These are phyloP conservation scores for Antechinus flavipes DNA, from an alignment of 2,113 vertebrate genomes.

Conservation along the genomic window DNA sequence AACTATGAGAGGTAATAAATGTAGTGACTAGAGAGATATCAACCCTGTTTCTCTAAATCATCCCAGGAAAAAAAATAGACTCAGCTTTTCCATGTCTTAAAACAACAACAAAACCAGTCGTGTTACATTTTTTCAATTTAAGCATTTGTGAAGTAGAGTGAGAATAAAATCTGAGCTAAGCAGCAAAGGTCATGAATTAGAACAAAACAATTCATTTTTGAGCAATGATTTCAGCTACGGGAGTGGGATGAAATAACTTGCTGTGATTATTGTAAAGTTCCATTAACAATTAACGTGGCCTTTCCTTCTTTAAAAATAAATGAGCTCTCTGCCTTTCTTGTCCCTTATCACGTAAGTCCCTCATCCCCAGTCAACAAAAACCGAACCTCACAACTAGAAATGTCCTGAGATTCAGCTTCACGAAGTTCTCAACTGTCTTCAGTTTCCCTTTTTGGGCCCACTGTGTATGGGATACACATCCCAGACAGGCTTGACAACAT, in stretches of 20 bases:
- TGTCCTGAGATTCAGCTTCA: slow-evolving; percentile 67
- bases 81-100: slow-evolving; percentile 57
- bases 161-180: slow-evolving; percentile 51
- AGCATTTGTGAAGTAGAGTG: slow-evolving; percentile 49
- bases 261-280: slow-evolving; percentile 47
- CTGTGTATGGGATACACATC: slow-evolving; percentile 84
- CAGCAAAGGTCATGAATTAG: slow-evolving; percentile 49
- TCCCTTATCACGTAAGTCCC: background rate
- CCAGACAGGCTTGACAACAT: slow-evolving; percentile 93
- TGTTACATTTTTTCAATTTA: background rate
- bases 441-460: slow-evolving; percentile 92
- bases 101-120: background rate
- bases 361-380: background rate
- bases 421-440: slow-evolving; percentile 78
- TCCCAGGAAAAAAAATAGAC: slow-evolving; percentile 56
- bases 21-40: slow-evolving; percentile 42
- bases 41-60: slow-evolving; percentile 66
- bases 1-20: slow-evolving; percentile 66
- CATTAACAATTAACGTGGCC: slow-evolving; percentile 54
- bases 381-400: slow-evolving; percentile 54
- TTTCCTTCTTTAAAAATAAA: slow-evolving; percentile 52
- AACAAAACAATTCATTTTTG: slow-evolving; percentile 50
- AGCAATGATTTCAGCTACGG: slow-evolving; percentile 50
- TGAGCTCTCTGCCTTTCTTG: too few relatives aligned
- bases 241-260: slow-evolving; percentile 52